Evolutionary conservation across 1,140 invertebrate species (phyloP), one percentile per base, ranked within the genome.

Genomic region (Solen grandis): DNA sequence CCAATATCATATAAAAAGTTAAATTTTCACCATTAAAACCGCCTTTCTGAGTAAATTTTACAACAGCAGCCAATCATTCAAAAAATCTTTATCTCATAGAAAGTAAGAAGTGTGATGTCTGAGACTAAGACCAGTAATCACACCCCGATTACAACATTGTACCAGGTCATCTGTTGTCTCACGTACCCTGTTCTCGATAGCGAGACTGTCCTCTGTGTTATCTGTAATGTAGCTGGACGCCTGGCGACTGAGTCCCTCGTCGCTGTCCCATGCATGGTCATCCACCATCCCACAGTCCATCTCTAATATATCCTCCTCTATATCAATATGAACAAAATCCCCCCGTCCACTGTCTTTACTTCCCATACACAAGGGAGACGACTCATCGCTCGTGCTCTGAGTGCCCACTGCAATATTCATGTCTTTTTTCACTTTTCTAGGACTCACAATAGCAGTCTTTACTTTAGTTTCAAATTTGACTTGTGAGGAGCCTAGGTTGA

Each of bases 141-240:
- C n/a, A n/a, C n/a, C n/a, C n/a, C n/a, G n/a, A n/a, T n/a, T n/a
- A n/a, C n/a, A n/a, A n/a, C n/a, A n/a, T n/a, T n/a, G n/a, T n/a
- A n/a, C n/a, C n/a, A n/a, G n/a, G n/a, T n/a, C n/a, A n/a, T n/a
- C n/a, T n/a, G n/a, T n/a, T n/a, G n/a, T n/a, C n/a, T n/a, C n/a
- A n/a, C n/a, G n/a, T 90, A 97, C 96, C 90, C 97, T 94, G 92
- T 99, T 99, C 10, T 89, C 87, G 41, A 90, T 68, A 10, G 84
- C 88, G 25, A 80, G 55, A 25, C 91, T 91, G 69, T 91, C 89
- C 38, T 90, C 90, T 1, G 89, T 90, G 75, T 87, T 87, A 55
- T 90, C 90, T 5, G 91, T 91, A 19, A 89, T 82, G 66, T 90
- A 89, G 74, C 89, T 91, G 13, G 89, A 91, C 0, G 87, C 84